Base-by-base conservation (phyloP, 2,888 invertebrate species). In the Scaptomyza tumidula region DNA sequence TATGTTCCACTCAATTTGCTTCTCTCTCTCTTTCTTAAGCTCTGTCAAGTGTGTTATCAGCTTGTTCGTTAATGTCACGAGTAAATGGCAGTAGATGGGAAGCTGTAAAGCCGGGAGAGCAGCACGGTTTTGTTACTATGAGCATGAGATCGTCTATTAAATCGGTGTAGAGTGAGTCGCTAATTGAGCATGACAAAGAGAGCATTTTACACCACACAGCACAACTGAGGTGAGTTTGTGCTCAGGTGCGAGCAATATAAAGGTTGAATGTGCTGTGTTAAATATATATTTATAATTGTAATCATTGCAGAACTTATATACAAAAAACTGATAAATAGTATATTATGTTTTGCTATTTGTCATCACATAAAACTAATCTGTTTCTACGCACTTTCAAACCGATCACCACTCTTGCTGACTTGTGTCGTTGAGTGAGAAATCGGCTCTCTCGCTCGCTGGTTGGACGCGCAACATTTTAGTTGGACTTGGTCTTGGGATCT, bases 1-100 rank as follows among this genome's bases (percentile, higher is more conserved):
- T 3, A 37, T 59, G 58, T 61, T 71, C 37, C 64, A 58, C 62
- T 68, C 57, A 57, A 70, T 56, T 48, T 1, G 2, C 19, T 19
- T 19, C 16, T 37, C 54, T 37, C 35, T 50, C 29, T 43, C 11
- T 19, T 1, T 6, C 5, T n/a, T 37, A 2, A 14, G 49, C 44
- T 57, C 14, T 48, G 43, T 35, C 43, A 53, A 62, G 31, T 50
- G 57, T 71, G 62, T 72, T 80, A 80, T 77, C 79, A 75, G 79
- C 11, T 6, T n/a, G 24, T 41, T 39, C 9, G 14, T 37, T 74
- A 71, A 73, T 80, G 84, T 86, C 86, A 88, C 70, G 48, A 76
- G 59, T 72, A 75, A 86, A 33, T 16, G 19, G 19, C 31, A 64
- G 63, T 52, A 53, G 46, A 57, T 66, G 44, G 45, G 65, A 45